phyloP scores from a whole-genome alignment of 2,113 vertebrate species.

The Austrofundulus limnaeus region DNA sequence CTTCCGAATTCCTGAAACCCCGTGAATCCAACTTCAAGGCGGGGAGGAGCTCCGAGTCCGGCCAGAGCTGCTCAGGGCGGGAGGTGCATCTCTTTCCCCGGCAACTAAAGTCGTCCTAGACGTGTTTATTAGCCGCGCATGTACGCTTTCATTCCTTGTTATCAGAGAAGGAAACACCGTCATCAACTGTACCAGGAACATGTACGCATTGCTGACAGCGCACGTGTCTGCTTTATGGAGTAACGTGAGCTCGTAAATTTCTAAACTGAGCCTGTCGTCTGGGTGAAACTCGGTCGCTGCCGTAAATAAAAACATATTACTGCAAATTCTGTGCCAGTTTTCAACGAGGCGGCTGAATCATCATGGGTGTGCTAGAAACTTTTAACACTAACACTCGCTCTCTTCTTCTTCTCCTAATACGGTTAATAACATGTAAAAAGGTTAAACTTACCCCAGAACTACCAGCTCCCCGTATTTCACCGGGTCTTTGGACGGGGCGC shows the following conservation, averaged over 20 bases:
- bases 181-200: slow-evolving; percentile 19
- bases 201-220: slow-evolving; percentile 36
- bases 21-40: slow-evolving; percentile 60
- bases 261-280: neutral
- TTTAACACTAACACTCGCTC: slow-evolving; percentile 13
- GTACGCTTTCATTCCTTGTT: neutral
- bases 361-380: slow-evolving; percentile 44
- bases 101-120: slow-evolving; percentile 4
- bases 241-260: slow-evolving; percentile 69
- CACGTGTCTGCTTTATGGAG: slow-evolving; percentile 66
- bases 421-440: neutral
- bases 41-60: slow-evolving; percentile 25
- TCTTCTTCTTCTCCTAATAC: neutral
- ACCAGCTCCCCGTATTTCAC: slow-evolving; percentile 95
- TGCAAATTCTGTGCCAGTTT: neutral
- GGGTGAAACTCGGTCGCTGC: neutral
- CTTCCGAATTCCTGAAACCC: slow-evolving; percentile 80
- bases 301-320: neutral
- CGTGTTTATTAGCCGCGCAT: neutral
- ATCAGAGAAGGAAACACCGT: neutral
- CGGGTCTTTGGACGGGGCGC: slow-evolving; percentile 90
- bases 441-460: slow-evolving; percentile 88
- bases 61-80: slow-evolving; percentile 1
- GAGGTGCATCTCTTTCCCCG: neutral
- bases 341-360: slow-evolving; percentile 1